phyloP scores from a whole-genome alignment of 2,113 vertebrate genomes.

The Scalopus aquaticus region DNA sequence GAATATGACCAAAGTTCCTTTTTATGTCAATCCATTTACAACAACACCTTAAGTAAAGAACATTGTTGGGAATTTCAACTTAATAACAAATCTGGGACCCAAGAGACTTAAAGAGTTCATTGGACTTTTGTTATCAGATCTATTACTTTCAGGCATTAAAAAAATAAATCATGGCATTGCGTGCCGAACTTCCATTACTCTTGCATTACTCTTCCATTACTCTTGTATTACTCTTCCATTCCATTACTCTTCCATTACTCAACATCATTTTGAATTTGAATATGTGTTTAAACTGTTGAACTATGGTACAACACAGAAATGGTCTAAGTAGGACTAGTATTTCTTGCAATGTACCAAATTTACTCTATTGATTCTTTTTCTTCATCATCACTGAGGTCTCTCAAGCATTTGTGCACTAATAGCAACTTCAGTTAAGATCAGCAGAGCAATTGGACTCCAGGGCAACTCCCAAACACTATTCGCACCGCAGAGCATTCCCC shows the following conservation, averaged over 20 bases:
- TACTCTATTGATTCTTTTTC: neutral
- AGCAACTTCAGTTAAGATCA: neutral
- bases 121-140: neutral
- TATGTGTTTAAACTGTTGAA: neutral
- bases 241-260: neutral
- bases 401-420: neutral
- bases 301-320: neutral
- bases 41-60: neutral
- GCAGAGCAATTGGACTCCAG: neutral
- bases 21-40: slow-evolving; percentile 20
- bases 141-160: neutral
- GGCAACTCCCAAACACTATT: neutral
- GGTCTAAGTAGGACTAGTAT: neutral
- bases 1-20: neutral
- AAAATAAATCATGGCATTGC: neutral
- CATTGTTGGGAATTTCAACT: slow-evolving; percentile 3
- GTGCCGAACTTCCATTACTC: neutral
- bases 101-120: neutral
- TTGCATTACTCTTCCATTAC: neutral
- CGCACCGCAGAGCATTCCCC: neutral
- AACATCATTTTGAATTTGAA: neutral
- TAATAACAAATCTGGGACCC: neutral
- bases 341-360: neutral
- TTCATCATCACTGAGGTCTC: neutral
- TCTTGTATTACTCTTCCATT: neutral